Conservation (phyloP, 2,888 invertebrate species). For the Catotricha subobsoleta region DNA sequence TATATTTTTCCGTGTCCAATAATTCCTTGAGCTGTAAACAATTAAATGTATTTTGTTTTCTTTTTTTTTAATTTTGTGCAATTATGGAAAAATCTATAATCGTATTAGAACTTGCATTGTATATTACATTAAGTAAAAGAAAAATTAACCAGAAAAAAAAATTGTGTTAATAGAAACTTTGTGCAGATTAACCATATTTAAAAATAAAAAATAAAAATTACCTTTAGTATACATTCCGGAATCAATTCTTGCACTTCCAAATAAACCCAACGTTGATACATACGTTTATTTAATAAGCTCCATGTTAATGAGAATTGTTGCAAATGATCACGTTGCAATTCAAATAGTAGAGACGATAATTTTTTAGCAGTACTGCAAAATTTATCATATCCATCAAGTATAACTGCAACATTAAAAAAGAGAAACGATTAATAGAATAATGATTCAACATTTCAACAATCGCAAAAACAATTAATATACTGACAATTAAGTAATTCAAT, state of each 20-base stretch:
- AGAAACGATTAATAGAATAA: conserved; percentile 6
- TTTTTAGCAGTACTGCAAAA: conserved; percentile 40
- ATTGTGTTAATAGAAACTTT: neutral
- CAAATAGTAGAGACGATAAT: conserved; percentile 39
- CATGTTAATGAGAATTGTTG: conserved; percentile 46
- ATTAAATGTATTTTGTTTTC: too few relatives aligned
- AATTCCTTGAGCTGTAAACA: conserved; percentile 22
- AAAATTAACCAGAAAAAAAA: neutral
- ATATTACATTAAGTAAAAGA: neutral
- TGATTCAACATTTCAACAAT: neutral
- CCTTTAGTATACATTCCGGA: conserved; percentile 35
- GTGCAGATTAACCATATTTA: neutral
- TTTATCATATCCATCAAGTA: conserved; percentile 45
- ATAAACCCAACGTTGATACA: conserved; percentile 38
- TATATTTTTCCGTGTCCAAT: conserved; percentile 23
- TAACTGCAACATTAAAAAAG: conserved; percentile 31
- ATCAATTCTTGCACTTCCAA: conserved; percentile 36
- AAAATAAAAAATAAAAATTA: conserved; percentile 17
- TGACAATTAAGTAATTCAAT: conserved; percentile 27
- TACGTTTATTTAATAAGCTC: conserved; percentile 46
- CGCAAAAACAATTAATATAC: neutral
- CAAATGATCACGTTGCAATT: conserved; percentile 42
- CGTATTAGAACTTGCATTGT: too few relatives aligned
- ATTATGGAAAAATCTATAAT: too few relatives aligned
- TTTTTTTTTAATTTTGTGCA: too few relatives aligned